Evolutionary conservation across 2,113 vertebrate species (phyloP).

Genomic region (Cephalopterus ornatus): DNA sequence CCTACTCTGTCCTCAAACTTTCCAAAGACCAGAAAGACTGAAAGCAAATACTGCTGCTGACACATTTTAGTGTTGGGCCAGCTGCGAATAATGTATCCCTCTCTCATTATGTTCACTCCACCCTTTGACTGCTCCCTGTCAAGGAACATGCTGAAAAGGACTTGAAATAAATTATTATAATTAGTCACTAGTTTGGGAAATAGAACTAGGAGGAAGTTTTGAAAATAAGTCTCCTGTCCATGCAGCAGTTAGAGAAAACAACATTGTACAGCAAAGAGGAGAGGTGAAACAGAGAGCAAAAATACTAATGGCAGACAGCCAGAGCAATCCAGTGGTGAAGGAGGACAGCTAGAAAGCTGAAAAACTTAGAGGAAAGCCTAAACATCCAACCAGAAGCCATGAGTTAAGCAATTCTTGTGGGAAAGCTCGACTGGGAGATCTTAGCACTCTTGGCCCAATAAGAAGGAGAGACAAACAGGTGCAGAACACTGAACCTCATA

Average conservation of each 20-base stretch:
- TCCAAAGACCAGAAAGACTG: background rate
- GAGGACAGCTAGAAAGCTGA: background rate
- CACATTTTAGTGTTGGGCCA: background rate
- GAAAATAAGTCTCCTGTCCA: background rate
- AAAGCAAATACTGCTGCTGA: background rate
- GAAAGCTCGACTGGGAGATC: background rate
- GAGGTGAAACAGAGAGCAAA: background rate
- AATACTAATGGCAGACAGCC: background rate
- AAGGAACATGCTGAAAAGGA: background rate
- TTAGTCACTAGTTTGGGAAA: background rate
- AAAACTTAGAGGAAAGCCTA: background rate
- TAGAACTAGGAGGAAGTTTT: background rate
- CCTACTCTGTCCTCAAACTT: background rate
- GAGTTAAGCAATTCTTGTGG: slow-evolving; percentile 21
- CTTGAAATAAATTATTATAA: background rate
- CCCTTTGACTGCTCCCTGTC: background rate
- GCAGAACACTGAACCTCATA: slow-evolving; percentile 8
- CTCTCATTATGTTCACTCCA: background rate
- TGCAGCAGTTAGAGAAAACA: background rate
- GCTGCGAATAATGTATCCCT: background rate
- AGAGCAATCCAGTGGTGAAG: background rate
- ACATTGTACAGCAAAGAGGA: background rate
- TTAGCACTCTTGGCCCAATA: background rate
- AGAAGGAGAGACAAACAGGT: slow-evolving; percentile 39
- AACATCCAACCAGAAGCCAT: slow-evolving; percentile 11